Evolutionary conservation across 2,113 vertebrate genomes (phyloP).

Genomic region (Forbesichthys agassizii): DNA sequence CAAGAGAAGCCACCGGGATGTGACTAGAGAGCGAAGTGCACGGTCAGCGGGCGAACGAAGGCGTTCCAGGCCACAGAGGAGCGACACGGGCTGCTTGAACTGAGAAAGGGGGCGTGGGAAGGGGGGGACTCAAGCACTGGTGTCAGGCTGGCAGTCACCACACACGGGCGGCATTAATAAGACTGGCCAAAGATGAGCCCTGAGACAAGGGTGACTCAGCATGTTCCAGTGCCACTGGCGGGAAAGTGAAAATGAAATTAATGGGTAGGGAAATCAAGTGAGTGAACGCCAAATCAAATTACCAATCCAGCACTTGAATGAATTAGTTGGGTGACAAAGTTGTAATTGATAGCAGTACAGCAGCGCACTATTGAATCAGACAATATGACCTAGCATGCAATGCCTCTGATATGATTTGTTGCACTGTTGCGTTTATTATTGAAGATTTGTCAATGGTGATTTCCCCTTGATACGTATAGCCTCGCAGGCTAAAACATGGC

Average conservation of each 20-base stretch:
- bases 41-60: constrained; percentile 58
- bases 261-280: constrained; percentile 83
- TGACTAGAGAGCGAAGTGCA: too few relatives aligned
- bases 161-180: constrained; percentile 71
- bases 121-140: constrained; percentile 23
- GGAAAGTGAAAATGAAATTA: constrained; percentile 81
- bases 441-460: constrained; percentile 61
- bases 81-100: constrained; percentile 42
- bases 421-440: constrained; percentile 76
- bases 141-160: constrained; percentile 62
- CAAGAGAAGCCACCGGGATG: too few relatives aligned
- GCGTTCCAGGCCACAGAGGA: constrained; percentile 60
- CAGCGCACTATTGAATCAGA: constrained; percentile 73
- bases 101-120: constrained; percentile 12
- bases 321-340: constrained; percentile 82
- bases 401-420: constrained; percentile 77
- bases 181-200: constrained; percentile 74
- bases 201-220: constrained; percentile 75
- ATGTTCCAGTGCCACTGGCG: constrained; percentile 74
- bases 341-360: constrained; percentile 81
- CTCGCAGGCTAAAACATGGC: constrained; percentile 30
- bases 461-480: constrained; percentile 38
- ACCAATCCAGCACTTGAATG: constrained; percentile 75
- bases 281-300: constrained; percentile 80
- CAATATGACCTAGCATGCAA: constrained; percentile 74